phyloP scores from a whole-genome alignment of 2,797 vertebrate genomes.

The Gallinago nigripennis region DNA sequence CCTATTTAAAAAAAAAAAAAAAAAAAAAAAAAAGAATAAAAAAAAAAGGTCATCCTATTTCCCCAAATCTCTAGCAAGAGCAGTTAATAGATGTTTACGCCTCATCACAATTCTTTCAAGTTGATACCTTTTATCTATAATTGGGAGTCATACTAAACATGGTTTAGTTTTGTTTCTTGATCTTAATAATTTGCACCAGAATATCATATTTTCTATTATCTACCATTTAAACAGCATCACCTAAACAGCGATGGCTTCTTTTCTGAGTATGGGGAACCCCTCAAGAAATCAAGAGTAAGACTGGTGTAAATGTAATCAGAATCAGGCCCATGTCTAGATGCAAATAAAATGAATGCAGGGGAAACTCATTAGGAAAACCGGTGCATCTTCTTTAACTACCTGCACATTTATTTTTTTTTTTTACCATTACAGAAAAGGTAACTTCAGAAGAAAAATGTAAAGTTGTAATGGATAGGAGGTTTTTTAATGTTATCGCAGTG shows the following conservation, averaged over 20 bases:
- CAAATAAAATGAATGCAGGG: background rate
- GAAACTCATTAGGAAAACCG: background rate
- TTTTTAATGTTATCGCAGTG: background rate
- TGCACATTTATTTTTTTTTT: no score
- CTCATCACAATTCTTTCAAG: constrained; percentile 67
- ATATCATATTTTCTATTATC: constrained; percentile 18
- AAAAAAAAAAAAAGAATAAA: background rate
- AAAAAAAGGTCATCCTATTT: constrained; percentile 74
- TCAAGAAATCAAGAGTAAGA: background rate
- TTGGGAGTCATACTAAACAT: constrained; percentile 43
- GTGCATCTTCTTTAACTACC: background rate
- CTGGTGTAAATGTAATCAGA: background rate
- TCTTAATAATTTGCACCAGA: constrained; percentile 19
- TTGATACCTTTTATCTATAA: constrained; percentile 59
- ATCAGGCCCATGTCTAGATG: background rate
- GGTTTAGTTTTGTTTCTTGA: constrained; percentile 21
- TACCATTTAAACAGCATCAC: background rate
- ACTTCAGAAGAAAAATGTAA: background rate
- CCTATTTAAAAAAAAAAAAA: constrained; percentile 67
- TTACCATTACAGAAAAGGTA: background rate
- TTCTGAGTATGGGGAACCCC: background rate
- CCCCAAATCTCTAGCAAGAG: constrained; percentile 75
- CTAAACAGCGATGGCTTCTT: background rate
- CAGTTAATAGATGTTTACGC: constrained; percentile 75
- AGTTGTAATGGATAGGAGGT: background rate